phyloP scores from a whole-genome alignment of 2,888 invertebrate species.

The Darwinula stevensoni region DNA sequence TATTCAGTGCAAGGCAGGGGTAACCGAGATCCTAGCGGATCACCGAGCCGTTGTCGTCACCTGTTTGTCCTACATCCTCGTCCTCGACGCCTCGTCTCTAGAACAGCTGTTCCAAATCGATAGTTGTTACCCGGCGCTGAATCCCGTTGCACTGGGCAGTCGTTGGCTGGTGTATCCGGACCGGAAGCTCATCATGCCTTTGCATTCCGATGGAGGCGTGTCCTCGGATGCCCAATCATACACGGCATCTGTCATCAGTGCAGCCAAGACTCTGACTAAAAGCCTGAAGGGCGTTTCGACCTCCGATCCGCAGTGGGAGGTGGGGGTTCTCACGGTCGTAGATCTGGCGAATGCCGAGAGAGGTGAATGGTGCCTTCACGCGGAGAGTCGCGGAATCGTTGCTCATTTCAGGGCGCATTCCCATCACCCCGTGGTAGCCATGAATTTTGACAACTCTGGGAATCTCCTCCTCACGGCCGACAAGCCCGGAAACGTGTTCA shows the following conservation, averaged over 20 bases:
- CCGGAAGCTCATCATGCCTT: slow-evolving; percentile 36
- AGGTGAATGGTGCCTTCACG: not conserved
- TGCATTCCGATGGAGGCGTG: slow-evolving; percentile 32
- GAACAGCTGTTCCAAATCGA: slow-evolving; percentile 63
- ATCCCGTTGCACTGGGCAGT: slow-evolving; percentile 55
- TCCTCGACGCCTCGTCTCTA: slow-evolving; percentile 61
- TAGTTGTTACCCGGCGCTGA: slow-evolving; percentile 51
- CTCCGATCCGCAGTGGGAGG: not conserved
- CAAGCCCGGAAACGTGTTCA: slow-evolving; percentile 74
- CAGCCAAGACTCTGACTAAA: slow-evolving; percentile 73
- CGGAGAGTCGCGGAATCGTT: slow-evolving; percentile 5
- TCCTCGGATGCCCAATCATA: slow-evolving; percentile 25
- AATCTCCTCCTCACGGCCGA: slow-evolving; percentile 69
- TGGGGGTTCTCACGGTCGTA: not conserved
- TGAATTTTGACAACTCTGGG: slow-evolving; percentile 72
- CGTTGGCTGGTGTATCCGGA: slow-evolving; percentile 37
- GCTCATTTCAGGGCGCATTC: slow-evolving; percentile 13
- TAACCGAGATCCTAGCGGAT: slow-evolving; percentile 65
- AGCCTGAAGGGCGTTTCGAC: slow-evolving; percentile 13
- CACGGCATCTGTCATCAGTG: slow-evolving; percentile 74
- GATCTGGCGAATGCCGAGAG: not conserved
- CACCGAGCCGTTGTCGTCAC: slow-evolving; percentile 57
- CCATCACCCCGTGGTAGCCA: slow-evolving; percentile 52
- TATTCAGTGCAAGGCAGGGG: slow-evolving; percentile 69
- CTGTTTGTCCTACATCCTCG: slow-evolving; percentile 62